Conservation (phyloP, 2,797 vertebrate species). For the Eidolon dupreanum region DNA sequence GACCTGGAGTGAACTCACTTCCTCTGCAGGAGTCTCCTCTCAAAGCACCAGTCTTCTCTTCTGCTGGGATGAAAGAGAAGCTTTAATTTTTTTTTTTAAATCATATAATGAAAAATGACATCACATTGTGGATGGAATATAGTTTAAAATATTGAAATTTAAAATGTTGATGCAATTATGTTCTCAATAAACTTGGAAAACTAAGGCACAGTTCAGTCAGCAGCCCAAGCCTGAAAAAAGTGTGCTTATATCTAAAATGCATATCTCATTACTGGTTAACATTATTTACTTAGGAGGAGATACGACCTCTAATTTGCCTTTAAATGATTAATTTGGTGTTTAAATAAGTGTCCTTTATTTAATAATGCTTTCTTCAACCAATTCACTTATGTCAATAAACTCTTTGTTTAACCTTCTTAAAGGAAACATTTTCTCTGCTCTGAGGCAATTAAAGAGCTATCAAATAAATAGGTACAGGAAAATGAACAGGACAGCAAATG, state of each 20-base stretch:
- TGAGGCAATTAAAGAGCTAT: slow-evolving; percentile 86
- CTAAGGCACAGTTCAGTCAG: slow-evolving; percentile 75
- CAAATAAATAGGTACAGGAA: slow-evolving; percentile 84
- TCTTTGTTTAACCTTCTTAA: slow-evolving; percentile 92
- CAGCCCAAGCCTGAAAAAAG: slow-evolving; percentile 77
- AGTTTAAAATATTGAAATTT: slow-evolving; percentile 77
- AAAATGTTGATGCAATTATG: slow-evolving; percentile 64
- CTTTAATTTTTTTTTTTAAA: slow-evolving; percentile 74
- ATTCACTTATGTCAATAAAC: slow-evolving; percentile 94
- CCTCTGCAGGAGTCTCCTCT: slow-evolving; percentile 62
- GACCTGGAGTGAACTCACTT: slow-evolving; percentile 72
- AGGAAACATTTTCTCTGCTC: slow-evolving; percentile 89
- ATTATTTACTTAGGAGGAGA: slow-evolving; percentile 88
- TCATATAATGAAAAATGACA: slow-evolving; percentile 64
- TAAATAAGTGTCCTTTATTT: slow-evolving; percentile 93
- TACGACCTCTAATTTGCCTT: slow-evolving; percentile 92
- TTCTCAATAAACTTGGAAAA: slow-evolving; percentile 78
- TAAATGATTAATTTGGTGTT: slow-evolving; percentile 93
- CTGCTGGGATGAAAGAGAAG: slow-evolving; percentile 80
- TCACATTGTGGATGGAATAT: slow-evolving; percentile 64
- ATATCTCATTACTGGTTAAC: slow-evolving; percentile 88
- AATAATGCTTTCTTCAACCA: slow-evolving; percentile 93
- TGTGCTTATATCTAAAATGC: slow-evolving; percentile 84
- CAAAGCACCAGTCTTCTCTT: slow-evolving; percentile 78
- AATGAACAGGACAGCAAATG: slow-evolving; percentile 71